A percentile compares a stretch with the other conserved stretches of the same genome.
Conservation (phyloP, 2,797 vertebrate genomes). For the Sebastes matsubarae region DNA sequence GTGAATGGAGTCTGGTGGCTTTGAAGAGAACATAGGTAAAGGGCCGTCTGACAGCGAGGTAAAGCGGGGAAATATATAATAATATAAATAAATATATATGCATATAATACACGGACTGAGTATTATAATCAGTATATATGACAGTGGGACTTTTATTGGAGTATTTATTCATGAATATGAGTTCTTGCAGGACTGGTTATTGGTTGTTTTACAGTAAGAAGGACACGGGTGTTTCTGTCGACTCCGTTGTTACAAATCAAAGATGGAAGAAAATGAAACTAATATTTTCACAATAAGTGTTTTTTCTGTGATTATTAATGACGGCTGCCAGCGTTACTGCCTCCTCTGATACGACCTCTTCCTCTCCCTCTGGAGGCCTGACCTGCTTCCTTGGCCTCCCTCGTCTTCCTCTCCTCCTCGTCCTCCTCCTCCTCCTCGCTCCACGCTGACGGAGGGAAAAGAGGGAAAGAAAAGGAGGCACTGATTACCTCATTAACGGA, state of each 20-base stretch:
- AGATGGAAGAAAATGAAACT: no score
- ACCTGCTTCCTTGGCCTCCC: constrained; percentile 72
- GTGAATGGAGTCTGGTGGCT: no score
- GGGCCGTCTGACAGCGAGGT: no score
- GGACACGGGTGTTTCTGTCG: neutral
- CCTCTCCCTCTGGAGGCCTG: constrained; percentile 65
- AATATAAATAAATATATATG: no score
- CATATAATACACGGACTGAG: no score
- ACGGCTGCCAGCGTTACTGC: neutral
- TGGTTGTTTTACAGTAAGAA: neutral
- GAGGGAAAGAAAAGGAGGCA: neutral
- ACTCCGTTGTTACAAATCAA: neutral
- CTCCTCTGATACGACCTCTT: neutral
- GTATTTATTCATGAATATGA: no score
- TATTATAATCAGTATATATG: no score
- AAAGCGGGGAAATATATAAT: no score
- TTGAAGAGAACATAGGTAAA: no score
- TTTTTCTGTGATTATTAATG: neutral
- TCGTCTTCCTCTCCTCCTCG: neutral
- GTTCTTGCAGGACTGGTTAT: no score
- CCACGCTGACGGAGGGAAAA: constrained; percentile 3
- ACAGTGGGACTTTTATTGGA: no score
- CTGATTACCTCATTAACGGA: constrained; percentile 45
- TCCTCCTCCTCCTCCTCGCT: neutral
- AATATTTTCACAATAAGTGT: neutral